Percentiles rank a stretch among this genome's conserved stretches.
Evolutionary conservation across 2,888 invertebrate species (phyloP).

Genomic region (Pachliopta kotzebuea): DNA sequence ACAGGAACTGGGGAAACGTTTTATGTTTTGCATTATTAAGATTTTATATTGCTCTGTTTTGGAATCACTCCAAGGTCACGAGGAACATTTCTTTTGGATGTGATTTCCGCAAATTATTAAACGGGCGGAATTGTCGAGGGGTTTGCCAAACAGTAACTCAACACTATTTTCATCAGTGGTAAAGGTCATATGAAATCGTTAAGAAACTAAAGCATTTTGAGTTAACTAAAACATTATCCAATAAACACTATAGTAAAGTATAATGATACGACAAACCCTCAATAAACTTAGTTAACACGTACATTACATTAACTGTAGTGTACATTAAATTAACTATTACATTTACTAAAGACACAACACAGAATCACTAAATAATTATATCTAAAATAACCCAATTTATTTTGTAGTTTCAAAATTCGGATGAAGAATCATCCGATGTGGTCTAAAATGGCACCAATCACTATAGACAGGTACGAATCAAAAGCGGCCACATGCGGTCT

Average conservation of each 20-base stretch:
- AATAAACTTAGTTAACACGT: no score
- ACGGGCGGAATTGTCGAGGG: slow-evolving; percentile 9
- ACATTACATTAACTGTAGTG: no score
- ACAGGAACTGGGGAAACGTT: slow-evolving; percentile 8
- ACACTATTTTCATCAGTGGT: slow-evolving; percentile 19
- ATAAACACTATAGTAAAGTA: no score
- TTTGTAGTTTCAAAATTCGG: neutral
- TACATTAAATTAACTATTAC: no score
- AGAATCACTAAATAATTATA: no score
- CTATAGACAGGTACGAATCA: neutral
- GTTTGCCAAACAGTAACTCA: slow-evolving; percentile 25
- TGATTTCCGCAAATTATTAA: slow-evolving; percentile 17
- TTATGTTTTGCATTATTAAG: slow-evolving; percentile 16
- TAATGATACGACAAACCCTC: no score
- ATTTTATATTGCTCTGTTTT: slow-evolving; percentile 24
- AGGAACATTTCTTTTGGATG: slow-evolving; percentile 23
- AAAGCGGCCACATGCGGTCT: neutral
- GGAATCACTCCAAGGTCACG: slow-evolving; percentile 28
- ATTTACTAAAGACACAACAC: no score
- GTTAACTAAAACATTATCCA: no score
- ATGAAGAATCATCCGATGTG: neutral
- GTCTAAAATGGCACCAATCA: neutral
- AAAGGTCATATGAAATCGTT: slow-evolving; percentile 9
- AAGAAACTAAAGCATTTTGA: no score
- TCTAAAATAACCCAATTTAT: no score